Percentiles rank a stretch among this genome's conserved stretches.
Evolutionary conservation across 2,888 invertebrate genomes (phyloP).

Genomic region (Andrena praecox): DNA sequence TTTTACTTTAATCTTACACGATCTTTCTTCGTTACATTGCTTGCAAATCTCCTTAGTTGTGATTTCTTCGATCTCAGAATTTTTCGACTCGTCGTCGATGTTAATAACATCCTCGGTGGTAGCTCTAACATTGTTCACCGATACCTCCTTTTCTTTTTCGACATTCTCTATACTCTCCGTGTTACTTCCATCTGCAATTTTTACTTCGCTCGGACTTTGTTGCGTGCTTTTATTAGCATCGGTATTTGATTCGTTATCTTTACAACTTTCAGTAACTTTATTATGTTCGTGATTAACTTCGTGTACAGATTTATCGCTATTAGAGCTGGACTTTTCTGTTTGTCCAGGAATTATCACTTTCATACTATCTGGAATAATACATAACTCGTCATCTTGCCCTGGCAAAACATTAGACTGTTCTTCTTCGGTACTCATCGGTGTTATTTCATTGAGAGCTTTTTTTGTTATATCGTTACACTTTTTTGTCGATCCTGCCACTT

Average conservation of each 20-base stretch:
- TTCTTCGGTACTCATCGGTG: constrained; percentile 70
- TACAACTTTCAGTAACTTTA: constrained; percentile 28
- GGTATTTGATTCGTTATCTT: constrained; percentile 17
- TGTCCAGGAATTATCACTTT: constrained; percentile 75
- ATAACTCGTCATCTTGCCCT: constrained; percentile 83
- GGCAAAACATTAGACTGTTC: constrained; percentile 77
- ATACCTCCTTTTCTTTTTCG: constrained; percentile 26
- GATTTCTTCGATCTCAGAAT: constrained; percentile 80
- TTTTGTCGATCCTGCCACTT: constrained; percentile 16
- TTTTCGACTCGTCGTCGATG: constrained; percentile 85
- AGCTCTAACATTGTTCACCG: constrained; percentile 34
- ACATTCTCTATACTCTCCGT: constrained; percentile 24
- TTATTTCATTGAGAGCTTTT: constrained; percentile 55
- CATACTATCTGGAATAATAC: constrained; percentile 84
- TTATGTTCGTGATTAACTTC: constrained; percentile 29
- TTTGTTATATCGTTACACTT: constrained; percentile 41
- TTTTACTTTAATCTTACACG: constrained; percentile 85
- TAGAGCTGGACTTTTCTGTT: constrained; percentile 53
- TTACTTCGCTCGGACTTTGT: constrained; percentile 43
- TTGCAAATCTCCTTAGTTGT: constrained; percentile 77
- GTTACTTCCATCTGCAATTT: constrained; percentile 31
- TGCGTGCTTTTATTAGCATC: constrained; percentile 24
- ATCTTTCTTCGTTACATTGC: constrained; percentile 79
- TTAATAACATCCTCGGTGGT: constrained; percentile 82
- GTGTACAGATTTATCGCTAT: constrained; percentile 59